Evolutionary conservation across 2,888 invertebrate species (phyloP).

Genomic region (Clitarchus hookeri): DNA sequence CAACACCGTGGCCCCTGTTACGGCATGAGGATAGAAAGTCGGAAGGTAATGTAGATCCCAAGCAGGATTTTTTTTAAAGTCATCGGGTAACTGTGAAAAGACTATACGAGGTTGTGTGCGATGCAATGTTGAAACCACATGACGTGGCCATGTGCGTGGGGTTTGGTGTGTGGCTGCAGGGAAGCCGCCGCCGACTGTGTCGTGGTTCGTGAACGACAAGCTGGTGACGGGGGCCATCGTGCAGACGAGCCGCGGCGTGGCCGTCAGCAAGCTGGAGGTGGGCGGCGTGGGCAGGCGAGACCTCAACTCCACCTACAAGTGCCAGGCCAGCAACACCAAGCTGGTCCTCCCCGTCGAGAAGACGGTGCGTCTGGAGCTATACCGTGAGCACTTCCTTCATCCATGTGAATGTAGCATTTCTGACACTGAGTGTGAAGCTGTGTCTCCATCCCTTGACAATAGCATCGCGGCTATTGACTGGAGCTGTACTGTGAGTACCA

Average conservation of each 20-base stretch:
- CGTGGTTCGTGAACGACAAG: conserved; percentile 77
- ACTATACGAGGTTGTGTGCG: neutral
- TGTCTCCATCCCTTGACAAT: neutral
- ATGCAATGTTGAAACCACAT: neutral
- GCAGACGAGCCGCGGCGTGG: conserved; percentile 73
- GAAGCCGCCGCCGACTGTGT: conserved; percentile 82
- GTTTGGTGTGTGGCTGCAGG: conserved; percentile 59
- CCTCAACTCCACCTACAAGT: conserved; percentile 84
- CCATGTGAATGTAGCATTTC: no score
- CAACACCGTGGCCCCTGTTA: no score
- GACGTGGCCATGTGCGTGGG: neutral
- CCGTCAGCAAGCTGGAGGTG: conserved; percentile 78
- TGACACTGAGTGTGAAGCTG: no score
- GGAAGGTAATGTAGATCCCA: no score
- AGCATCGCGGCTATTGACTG: no score
- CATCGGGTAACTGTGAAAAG: no score
- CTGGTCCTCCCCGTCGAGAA: conserved; percentile 82
- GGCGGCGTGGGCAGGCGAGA: conserved; percentile 74
- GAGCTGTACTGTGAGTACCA: no score
- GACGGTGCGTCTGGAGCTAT: conserved; percentile 80
- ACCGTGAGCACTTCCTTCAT: conserved; percentile 66
- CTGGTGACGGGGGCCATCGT: conserved; percentile 66
- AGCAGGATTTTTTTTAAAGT: no score
- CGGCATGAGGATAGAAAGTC: no score
- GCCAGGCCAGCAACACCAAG: conserved; percentile 86